Percentiles rank a stretch among this genome's conserved stretches.
phyloP scores from a whole-genome alignment of 2,797 vertebrate species.

The Mergus octosetaceus region DNA sequence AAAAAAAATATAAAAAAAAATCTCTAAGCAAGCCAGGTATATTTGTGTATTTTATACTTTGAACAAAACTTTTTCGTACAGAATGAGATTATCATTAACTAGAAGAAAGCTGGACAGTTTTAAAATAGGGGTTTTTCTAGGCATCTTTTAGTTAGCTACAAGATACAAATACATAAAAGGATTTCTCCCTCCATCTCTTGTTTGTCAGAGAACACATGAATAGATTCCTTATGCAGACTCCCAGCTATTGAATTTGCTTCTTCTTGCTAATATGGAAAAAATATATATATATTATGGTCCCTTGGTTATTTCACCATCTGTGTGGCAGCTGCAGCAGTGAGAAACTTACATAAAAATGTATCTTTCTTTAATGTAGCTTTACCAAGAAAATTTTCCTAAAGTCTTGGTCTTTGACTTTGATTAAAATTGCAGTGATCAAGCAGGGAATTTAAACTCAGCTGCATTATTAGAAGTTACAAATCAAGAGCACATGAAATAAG shows the following conservation, averaged over 20 bases:
- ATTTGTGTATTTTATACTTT: neutral
- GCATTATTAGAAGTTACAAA: neutral
- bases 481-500: neutral
- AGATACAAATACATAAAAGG: neutral
- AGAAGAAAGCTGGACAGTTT: neutral
- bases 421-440: neutral
- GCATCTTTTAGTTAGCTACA: neutral
- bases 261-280: neutral
- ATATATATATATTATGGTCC: neutral
- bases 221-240: neutral
- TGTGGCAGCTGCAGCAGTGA: neutral
- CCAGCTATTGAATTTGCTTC: neutral
- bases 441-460: neutral
- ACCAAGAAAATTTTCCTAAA: neutral
- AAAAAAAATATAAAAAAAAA: neutral
- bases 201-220: neutral
- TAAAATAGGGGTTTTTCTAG: neutral
- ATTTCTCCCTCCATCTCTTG: neutral
- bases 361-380: neutral
- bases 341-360: neutral
- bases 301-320: neutral
- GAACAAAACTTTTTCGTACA: accelerated
- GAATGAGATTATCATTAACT: neutral
- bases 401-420: neutral
- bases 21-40: neutral